Base-by-base conservation (phyloP, 2,888 invertebrate genomes). In the Tuberolachnus salignus region DNA sequence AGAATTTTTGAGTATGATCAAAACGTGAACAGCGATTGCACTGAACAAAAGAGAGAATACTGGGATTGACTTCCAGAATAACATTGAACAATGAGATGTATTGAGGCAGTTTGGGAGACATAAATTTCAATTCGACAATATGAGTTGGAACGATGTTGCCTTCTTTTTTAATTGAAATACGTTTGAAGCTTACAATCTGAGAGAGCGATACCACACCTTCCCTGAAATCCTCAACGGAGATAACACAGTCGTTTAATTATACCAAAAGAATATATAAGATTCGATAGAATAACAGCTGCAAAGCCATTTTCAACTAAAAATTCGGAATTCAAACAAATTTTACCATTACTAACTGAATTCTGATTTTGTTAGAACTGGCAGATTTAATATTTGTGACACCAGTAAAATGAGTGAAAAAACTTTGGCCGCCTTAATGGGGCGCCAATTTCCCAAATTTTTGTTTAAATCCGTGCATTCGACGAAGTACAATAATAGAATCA, bases 111-210 rank as follows among this genome's bases (percentile, higher is more conserved):
- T 46, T 49, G 10, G 67, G 67, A 26, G 67, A 46, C 26, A 67
- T 49, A n/a, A 67, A 67, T 67, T 67, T 67, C 1, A 67, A 16
- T 26, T 67, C 49, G 6, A 51, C 23, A 49, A 67, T 3, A 10
- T 23, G n/a, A 42, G 63, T 44, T n/a, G 3, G 63, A 14, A 34
- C 1, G 34, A 6, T 23, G 3, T 23, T 57, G 13, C 23, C 23
- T 13, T 57, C 57, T 26, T 57, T 57, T 13, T 57, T 57, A 9
- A 57, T 26, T 11, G 57, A 14, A 1, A 57, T 57, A 4, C 57
- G 57, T 23, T 26, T 57, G 13, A 57, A 57, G 57, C 11, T 55
- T 21, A 3, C 57, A 8, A 57, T 23, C 9, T 6, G 55, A 16
- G 23, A 23, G 23, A 3, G 2, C 11, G 57, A 23, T 1, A 57